Base-by-base conservation (phyloP, 2,797 vertebrate genomes). In the Amazona ochrocephala region DNA sequence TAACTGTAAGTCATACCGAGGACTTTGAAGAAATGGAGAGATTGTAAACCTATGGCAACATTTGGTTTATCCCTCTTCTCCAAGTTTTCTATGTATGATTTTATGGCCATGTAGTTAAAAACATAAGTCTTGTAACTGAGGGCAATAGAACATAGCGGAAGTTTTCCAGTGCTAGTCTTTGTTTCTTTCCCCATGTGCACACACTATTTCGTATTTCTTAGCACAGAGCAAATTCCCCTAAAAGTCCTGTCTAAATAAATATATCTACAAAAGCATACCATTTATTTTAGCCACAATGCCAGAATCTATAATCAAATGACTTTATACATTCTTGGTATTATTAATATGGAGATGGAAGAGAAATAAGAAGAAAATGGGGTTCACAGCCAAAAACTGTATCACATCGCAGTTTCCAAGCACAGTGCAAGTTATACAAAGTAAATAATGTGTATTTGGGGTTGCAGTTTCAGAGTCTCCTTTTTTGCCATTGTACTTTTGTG, bases 41-140 rank as follows among this genome's bases (percentile, higher is more conserved):
- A 7, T 27, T 62, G 24, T 84, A 53, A 85, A 70, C 53, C 75
- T 41, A 39, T 24, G 34, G 39, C 39, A 84, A 34, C 22, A 34
- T 48, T 87, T 93, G 27, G 18, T 78, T 77, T 87, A 32, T 37
- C 9, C 32, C 18, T 29, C 13, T 70, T 92, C 44, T 29, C 13
- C 48, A 10, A 61, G 10, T 92, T 74, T 26, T 77, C 13, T 10
- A 2, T 42, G 3, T 75, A 53, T 65, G 29, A 75, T 73, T 84
- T 81, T 48, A 56, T 73, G 29, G 26, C 4, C 23, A 1, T 3
- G 4, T 44, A 48, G 30, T 66, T 13, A 42, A 66, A 73, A 78
- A 47, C 12, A 15, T 87, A n/a, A 27, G 73, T 91, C 23, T 87
- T 93, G 72, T 82, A 92, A 72, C 68, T 51, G n/a, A 92, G 89